Evolutionary conservation across 2,113 vertebrate genomes (phyloP).

Genomic region (Eleginops maclovinus): DNA sequence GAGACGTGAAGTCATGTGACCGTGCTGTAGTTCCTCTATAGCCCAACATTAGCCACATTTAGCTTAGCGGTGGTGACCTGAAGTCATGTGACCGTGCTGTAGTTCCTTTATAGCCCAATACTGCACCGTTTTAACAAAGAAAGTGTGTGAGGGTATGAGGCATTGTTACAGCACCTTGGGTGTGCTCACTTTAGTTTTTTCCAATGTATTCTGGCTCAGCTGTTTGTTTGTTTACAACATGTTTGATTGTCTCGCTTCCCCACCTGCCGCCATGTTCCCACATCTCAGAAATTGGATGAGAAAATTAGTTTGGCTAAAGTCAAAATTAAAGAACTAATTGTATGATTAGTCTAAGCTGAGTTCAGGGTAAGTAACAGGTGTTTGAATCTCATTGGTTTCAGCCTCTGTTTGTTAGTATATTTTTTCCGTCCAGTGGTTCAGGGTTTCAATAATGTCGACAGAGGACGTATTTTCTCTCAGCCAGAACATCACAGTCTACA

Average conservation of each 20-base stretch:
- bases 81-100: too few species aligned
- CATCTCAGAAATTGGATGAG: not conserved
- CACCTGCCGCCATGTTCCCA: not conserved
- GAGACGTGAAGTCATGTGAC: too few species aligned
- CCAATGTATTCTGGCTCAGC: not conserved
- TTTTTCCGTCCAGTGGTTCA: not conserved
- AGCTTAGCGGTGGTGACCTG: too few species aligned
- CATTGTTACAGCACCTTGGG: not conserved
- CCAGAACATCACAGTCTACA: not conserved
- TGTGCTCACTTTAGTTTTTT: not conserved
- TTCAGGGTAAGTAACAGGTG: not conserved
- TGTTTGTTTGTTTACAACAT: not conserved
- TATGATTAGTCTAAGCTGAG: not conserved
- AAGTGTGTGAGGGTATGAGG: not conserved
- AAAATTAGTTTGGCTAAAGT: not conserved
- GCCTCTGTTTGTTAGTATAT: conserved; percentile 4
- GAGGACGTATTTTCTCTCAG: not conserved
- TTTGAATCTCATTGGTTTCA: not conserved
- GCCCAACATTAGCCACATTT: too few species aligned
- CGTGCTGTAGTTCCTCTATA: too few species aligned
- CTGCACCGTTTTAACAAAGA: too few species aligned
- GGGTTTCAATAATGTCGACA: not conserved
- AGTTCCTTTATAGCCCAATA: too few species aligned
- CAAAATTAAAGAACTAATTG: not conserved
- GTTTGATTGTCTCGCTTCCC: conserved; percentile 6